Evolutionary conservation across 2,113 vertebrate genomes (phyloP).

Genomic region (Heteronetta atricapilla): DNA sequence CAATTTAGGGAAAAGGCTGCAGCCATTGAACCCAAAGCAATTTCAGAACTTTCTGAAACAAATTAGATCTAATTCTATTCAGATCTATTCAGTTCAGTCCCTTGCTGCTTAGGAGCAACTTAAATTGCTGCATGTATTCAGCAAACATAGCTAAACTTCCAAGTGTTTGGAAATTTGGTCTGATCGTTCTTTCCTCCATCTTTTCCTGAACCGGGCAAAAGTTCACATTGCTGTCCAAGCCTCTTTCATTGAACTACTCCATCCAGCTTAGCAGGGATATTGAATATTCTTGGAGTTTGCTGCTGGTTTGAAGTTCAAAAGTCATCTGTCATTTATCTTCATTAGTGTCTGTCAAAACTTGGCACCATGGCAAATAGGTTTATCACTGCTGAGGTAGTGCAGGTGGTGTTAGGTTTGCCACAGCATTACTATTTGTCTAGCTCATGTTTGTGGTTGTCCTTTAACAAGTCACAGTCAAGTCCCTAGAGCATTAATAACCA

Average conservation of each 20-base stretch:
- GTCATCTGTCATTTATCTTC: neutral
- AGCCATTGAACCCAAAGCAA: neutral
- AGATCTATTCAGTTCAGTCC: neutral
- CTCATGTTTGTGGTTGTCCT: neutral
- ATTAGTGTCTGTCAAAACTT: neutral
- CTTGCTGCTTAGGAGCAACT: conserved; percentile 24
- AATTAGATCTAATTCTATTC: conserved; percentile 24
- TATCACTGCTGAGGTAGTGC: neutral
- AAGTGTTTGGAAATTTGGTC: neutral
- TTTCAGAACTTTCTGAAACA: conserved; percentile 4
- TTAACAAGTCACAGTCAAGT: neutral
- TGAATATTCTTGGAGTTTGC: neutral
- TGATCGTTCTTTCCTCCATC: neutral
- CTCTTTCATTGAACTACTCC: neutral
- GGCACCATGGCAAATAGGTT: neutral
- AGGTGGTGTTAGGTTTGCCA: neutral
- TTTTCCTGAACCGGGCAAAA: neutral
- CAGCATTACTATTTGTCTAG: neutral
- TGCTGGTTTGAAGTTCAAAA: neutral
- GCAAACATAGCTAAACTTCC: conserved; percentile 6
- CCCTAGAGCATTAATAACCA: neutral
- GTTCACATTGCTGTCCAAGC: neutral
- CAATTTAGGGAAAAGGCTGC: neutral
- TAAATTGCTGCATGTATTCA: neutral
- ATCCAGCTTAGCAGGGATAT: neutral